phyloP scores from a whole-genome alignment of 2,113 vertebrate genomes.

The Pogonocichla stellata region DNA sequence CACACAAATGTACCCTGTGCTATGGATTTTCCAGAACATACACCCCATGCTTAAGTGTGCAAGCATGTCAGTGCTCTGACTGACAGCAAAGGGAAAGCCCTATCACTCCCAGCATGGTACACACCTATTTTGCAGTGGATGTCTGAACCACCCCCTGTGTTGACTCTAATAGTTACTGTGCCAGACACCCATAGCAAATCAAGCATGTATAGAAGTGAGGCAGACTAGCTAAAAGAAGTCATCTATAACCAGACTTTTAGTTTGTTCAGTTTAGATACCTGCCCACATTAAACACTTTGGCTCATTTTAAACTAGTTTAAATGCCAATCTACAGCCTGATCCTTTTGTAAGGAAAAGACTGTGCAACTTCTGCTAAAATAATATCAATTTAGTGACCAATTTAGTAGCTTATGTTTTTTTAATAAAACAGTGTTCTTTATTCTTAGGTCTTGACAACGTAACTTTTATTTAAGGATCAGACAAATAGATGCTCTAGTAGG shows the following conservation, averaged over 20 bases:
- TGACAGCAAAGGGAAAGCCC: not conserved
- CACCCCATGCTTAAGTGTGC: fast-evolving
- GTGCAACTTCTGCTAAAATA: not conserved
- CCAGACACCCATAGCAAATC: not conserved
- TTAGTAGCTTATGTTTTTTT: not conserved
- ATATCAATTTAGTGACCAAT: not conserved
- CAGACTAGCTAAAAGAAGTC: not conserved
- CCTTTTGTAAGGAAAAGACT: not conserved
- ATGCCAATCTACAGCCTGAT: not conserved
- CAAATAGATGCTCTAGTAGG: not conserved
- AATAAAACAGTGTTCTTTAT: not conserved
- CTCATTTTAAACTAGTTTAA: not conserved
- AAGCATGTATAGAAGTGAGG: not conserved
- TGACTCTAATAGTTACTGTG: not conserved
- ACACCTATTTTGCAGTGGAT: not conserved
- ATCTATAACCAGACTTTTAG: not conserved
- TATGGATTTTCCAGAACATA: not conserved
- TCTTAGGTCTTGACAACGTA: not conserved
- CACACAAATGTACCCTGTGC: not conserved
- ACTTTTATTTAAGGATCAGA: not conserved
- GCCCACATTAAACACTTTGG: not conserved
- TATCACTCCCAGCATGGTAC: not conserved
- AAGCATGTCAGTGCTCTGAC: fast-evolving
- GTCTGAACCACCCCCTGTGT: not conserved
- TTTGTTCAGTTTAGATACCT: not conserved